These are phyloP conservation scores for Lordiphosa mommai DNA, from an alignment of 1,140 invertebrate genomes.

Conservation along the genomic window DNA sequence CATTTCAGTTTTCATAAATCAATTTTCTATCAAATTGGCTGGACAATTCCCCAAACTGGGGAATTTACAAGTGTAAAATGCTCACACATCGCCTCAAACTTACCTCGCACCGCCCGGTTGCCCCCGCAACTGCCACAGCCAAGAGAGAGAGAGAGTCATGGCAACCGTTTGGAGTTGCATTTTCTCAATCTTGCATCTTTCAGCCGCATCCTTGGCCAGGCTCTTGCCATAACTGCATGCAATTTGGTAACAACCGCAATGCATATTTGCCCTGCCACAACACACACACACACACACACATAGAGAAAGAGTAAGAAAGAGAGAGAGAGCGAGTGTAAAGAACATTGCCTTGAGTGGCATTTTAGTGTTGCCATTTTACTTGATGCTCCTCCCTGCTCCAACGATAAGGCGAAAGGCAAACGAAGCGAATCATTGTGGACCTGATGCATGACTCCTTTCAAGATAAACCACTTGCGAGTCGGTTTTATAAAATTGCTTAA, in stretches of 20 bases:
- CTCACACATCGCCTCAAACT: constrained; percentile 32
- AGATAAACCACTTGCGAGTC: too few species aligned
- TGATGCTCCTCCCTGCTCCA: constrained; percentile 19
- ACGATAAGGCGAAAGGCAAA: constrained; percentile 34
- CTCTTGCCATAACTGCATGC: constrained; percentile 59
- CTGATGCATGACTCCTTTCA: constrained; percentile 9
- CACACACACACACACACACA: constrained; percentile 12
- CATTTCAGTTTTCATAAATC: neutral
- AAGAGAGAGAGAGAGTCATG: neutral
- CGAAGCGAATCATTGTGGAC: constrained; percentile 48
- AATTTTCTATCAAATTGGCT: constrained; percentile 15
- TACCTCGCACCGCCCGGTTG: constrained; percentile 27
- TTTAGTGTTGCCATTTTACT: constrained; percentile 66
- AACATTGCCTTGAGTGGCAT: constrained; percentile 66
- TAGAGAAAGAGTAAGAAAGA: neutral
- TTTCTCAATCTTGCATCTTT: constrained; percentile 19
- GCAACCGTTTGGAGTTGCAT: constrained; percentile 16
- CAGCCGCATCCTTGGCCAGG: constrained; percentile 45
- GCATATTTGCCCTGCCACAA: constrained; percentile 2
- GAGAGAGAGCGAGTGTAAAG: neutral
- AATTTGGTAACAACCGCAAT: constrained; percentile 22
- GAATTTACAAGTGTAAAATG: constrained; percentile 25
- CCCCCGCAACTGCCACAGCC: neutral
- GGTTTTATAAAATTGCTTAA: neutral
- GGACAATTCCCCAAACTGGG: constrained; percentile 21